Base-by-base conservation (phyloP, 2,888 invertebrate species). In the Villa cingulata region DNA sequence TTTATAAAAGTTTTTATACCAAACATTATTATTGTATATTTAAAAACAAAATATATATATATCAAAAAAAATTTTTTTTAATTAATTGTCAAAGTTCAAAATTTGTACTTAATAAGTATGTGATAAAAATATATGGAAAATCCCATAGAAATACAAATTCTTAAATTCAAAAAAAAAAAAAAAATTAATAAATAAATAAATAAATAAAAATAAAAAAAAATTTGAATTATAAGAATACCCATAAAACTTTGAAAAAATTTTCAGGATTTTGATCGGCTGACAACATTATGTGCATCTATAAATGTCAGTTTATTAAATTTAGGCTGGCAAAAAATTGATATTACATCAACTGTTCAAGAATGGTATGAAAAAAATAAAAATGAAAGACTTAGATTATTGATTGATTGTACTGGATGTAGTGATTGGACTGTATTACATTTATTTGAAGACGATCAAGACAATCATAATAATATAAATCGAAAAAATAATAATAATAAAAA, bases 251-350 rank as follows among this genome's bases (percentile, higher is more conserved):
- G n/a, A 16, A 40, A 40, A 29, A 32, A 34, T 43, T 45, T 45
- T 14, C 41, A 41, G 38, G 37, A 45, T 16, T 32, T 32, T 12
- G 29, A 32, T 32, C 29, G 12, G 9, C 3, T 74, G 45, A 74
- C 78, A 45, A 72, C 75, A 62, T 64, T 81, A 64, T 66, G 74
- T 55, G 71, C 74, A 38, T 74, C 76, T 10, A 68, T 72, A 50
- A 62, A 70, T 43, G 72, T 83, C 57, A 74, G 81, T 62, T 74
- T 79, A 48, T 73, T 77, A 43, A 73, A 77, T 53, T 74, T 83
- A 54, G 89, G 86, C 43, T 91, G 91, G 91, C 85, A 86, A 67
- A 85, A 86, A 59, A 75, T 91, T 57, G 87, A 91, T 70, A 75
- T 91, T 57, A 87, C 88, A 53, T 72, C 74, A 51, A 83, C 83